Percentiles rank a stretch among this genome's conserved stretches.
Conservation (phyloP, 1,140 invertebrate species). For the Pinna nobilis region DNA sequence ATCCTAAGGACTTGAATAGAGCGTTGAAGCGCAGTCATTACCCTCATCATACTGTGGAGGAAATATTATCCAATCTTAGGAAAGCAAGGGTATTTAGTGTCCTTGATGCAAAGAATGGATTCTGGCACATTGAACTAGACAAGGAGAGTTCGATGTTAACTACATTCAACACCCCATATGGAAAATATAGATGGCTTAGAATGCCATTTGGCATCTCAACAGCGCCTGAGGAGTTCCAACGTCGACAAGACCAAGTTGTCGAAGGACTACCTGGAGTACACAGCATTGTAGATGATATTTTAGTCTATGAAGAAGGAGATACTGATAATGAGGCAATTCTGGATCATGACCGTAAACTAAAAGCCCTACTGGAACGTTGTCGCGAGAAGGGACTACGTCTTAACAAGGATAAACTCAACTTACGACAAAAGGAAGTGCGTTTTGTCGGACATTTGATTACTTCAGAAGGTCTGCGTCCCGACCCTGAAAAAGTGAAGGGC, state of each 20-base stretch:
- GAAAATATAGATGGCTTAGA: conserved; percentile 4
- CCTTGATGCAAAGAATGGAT: conserved; percentile 75
- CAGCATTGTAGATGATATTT: not conserved
- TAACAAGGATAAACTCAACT: conserved; percentile 31
- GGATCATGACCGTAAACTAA: conserved; percentile 19
- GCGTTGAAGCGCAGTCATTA: conserved; percentile 39
- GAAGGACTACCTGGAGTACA: conserved; percentile 8
- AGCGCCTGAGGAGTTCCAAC: conserved; percentile 13
- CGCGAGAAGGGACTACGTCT: conserved; percentile 29
- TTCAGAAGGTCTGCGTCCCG: conserved; percentile 63
- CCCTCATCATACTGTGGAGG: conserved; percentile 34
- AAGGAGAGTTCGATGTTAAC: conserved; percentile 55
- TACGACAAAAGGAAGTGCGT: conserved; percentile 7
- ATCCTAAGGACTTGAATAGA: conserved; percentile 41
- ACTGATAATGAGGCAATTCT: conserved; percentile 22
- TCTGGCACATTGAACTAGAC: conserved; percentile 73
- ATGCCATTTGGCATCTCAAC: conserved; percentile 30
- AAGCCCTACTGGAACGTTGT: conserved; percentile 7
- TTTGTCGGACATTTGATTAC: conserved; percentile 10
- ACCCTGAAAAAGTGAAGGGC: conserved; percentile 68
- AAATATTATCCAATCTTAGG: conserved; percentile 57
- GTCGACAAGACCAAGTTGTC: not conserved
- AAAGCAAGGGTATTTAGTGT: conserved; percentile 74
- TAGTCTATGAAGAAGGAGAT: conserved; percentile 7
- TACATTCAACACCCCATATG: conserved; percentile 47